A percentile compares a stretch with the other conserved stretches of the same genome.
phyloP scores from a whole-genome alignment of 64 coral and sea anemone genomes.

The Platygyra sinensis region DNA sequence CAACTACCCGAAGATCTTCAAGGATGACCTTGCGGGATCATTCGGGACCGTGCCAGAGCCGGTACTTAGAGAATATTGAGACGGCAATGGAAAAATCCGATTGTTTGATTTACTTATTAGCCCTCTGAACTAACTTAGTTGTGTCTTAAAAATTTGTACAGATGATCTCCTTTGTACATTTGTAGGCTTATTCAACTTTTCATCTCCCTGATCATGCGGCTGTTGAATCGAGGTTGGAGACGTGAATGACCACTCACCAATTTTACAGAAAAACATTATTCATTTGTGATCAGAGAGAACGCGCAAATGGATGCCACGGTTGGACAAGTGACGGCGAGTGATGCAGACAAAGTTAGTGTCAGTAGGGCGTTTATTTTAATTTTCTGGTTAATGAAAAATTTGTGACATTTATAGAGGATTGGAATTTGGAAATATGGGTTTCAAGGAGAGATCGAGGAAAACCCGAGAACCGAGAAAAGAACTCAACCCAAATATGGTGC shows the following conservation, averaged over 20 bases:
- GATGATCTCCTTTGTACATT: background rate
- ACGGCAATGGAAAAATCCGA: too few relatives aligned
- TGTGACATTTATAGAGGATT: too few relatives aligned
- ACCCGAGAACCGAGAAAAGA: too few relatives aligned
- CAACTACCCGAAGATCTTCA: too few relatives aligned
- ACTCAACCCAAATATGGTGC: too few relatives aligned
- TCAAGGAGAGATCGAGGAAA: too few relatives aligned
- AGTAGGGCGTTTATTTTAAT: background rate
- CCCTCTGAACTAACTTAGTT: too few relatives aligned
- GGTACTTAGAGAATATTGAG: too few relatives aligned
- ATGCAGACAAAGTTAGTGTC: conserved; percentile 61
- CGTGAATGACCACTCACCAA: conserved; percentile 21
- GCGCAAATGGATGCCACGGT: conserved; percentile 42
- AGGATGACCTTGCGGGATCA: too few relatives aligned
- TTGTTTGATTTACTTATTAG: too few relatives aligned
- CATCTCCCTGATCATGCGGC: conserved; percentile 46
- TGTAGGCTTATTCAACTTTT: conserved; percentile 45
- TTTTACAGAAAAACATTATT: conserved; percentile 45
- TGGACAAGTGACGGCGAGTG: conserved; percentile 64
- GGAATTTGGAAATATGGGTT: too few relatives aligned
- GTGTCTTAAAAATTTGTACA: background rate
- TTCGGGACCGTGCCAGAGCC: too few relatives aligned
- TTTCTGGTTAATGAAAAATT: background rate
- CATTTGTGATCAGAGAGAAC: conserved; percentile 59
- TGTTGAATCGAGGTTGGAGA: conserved; percentile 29